Conservation (phyloP, 2,113 vertebrate species). For the Hippopotamus amphibius region DNA sequence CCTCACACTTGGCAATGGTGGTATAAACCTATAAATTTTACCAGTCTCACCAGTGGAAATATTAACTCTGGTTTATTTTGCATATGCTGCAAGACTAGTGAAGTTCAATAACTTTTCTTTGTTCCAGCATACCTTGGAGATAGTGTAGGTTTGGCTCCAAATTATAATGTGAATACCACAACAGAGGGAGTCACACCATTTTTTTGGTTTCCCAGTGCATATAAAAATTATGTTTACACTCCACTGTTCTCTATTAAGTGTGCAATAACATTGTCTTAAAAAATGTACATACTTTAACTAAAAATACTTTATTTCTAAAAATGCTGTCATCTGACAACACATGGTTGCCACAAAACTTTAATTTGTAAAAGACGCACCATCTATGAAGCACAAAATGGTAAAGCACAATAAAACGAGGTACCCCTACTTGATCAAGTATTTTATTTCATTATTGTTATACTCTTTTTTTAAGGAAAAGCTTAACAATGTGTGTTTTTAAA, state of each 20-base stretch:
- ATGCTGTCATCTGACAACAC: neutral
- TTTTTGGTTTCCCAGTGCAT: neutral
- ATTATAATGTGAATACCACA: neutral
- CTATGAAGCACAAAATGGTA: neutral
- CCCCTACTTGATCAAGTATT: neutral
- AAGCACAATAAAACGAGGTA: too few relatives aligned
- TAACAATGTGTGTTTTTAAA: neutral
- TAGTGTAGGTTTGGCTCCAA: neutral
- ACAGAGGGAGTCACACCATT: neutral
- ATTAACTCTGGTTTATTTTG: neutral
- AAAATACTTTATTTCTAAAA: neutral
- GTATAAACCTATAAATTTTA: neutral
- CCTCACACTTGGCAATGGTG: accelerated
- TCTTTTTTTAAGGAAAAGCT: neutral
- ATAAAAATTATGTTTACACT: neutral
- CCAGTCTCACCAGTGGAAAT: neutral
- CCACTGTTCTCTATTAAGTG: neutral
- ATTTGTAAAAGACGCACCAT: neutral
- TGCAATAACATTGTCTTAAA: neutral
- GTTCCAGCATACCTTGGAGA: neutral
- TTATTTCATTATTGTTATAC: neutral
- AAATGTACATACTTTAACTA: neutral
- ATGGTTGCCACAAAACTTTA: neutral
- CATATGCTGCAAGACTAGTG: neutral
- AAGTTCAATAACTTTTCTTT: neutral